Evolutionary conservation across 1,140 invertebrate species (phyloP).

Genomic region (Diachasma alloeum): DNA sequence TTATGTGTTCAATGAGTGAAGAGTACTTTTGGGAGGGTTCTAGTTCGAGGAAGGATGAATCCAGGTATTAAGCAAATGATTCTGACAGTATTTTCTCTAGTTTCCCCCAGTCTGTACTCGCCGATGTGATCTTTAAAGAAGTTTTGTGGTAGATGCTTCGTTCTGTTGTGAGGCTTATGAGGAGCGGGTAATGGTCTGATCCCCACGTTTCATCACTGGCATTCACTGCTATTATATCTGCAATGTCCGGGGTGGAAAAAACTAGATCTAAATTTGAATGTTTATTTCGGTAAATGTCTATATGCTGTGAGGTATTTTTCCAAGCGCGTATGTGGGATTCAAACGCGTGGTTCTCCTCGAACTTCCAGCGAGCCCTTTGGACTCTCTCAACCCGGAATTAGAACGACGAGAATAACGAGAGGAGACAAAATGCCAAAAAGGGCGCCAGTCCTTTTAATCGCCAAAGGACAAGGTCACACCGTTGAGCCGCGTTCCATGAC

Average conservation of each 20-base stretch:
- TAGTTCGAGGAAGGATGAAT: neutral
- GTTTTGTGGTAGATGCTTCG: neutral
- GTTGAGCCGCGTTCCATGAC: no score
- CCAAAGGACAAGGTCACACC: no score
- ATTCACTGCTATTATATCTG: constrained; percentile 1
- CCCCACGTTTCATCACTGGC: constrained; percentile 16
- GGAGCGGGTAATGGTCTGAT: constrained; percentile 19
- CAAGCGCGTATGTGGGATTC: no score
- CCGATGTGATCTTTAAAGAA: constrained; percentile 16
- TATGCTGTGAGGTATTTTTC: no score
- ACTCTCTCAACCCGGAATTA: no score
- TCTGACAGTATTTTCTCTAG: neutral
- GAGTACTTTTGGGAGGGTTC: neutral
- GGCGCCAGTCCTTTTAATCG: no score
- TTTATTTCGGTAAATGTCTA: neutral
- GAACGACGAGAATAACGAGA: no score
- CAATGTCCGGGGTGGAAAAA: constrained; percentile 7
- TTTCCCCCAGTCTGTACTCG: no score
- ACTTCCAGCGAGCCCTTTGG: no score
- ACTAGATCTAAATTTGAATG: constrained; percentile 24
- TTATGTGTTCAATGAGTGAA: neutral
- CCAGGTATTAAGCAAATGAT: neutral
- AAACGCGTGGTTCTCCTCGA: no score
- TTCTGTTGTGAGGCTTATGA: neutral
- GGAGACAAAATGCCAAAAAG: no score